Base-by-base conservation (phyloP, 2,797 vertebrate genomes). In the Rhynchonycteris naso region DNA sequence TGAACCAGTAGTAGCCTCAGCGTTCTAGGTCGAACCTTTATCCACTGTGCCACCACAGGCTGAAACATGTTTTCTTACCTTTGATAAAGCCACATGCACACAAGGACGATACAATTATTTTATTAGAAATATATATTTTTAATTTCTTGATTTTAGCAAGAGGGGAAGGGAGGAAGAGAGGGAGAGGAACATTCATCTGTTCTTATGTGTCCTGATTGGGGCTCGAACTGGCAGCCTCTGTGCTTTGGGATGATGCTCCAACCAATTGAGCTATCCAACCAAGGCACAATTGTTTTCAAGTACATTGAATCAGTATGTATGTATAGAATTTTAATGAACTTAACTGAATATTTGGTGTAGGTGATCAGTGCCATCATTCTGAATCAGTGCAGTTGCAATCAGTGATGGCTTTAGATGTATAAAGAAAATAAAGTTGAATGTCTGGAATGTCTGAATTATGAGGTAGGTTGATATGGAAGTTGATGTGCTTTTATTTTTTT, bases 401-500 rank as follows among this genome's bases (percentile, higher is more conserved):
- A 89, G 10, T 69, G 11, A 80, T 89, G 59, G 38, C n/a, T 88
- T 65, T 50, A 63, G 28, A 61, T 93, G 38, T 79, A 50, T 65
- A 63, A 81, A 81, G 50, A 80, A 85, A 72, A 72, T 90, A 79
- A 59, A 95, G 21, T 30, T 14, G 65, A 72, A 83, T 85, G 30
- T 43, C 43, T 43, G 43, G 43, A n/a, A n/a, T n/a, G n/a, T 43
- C 30, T 80, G 63, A 75, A 76, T 83, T 59, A 81, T 7, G 14
- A 83, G 28, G 50, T 59, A 72, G 50, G 24, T 35, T 89, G 65
- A 79, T 66, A 43, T 65, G 79, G 35, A 93, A 54, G 5, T 50
- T 69, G 59, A 78, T 75, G 68, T 90, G 63, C 78, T 92, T 94
- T 97, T 4, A 2, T 84, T 93, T 33, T 88, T 43, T 63, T 43